Base-by-base conservation (phyloP, 2,797 vertebrate genomes). In the Melanotaenia boesemani region DNA sequence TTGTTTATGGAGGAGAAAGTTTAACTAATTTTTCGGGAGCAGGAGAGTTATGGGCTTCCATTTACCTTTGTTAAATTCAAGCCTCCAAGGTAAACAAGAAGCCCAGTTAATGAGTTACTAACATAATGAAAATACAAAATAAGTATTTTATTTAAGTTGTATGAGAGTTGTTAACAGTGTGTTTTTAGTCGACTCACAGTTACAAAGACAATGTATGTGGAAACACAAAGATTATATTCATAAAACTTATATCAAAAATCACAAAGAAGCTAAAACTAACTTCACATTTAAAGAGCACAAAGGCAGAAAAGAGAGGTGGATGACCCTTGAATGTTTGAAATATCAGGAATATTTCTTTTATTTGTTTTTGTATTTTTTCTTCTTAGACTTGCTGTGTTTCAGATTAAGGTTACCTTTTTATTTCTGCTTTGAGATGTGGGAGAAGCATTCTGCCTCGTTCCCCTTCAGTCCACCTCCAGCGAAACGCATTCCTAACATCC, bases 401-500 rank as follows among this genome's bases (percentile, higher is more conserved):
- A 15, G 10, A 44, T 36, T 20, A 57, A 16, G 34, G 54, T 58
- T 5, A 16, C 60, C 20, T 59, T 80, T 22, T 69, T 54, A 5
- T 69, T 41, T 61, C 50, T 48, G 54, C 76, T 32, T 0, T 62
- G 73, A 72, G 64, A 73, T 13, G 5, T 36, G 34, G 10, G 56
- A 54, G 74, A 24, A 62, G 76, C 66, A 73, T 61, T 67, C 77
- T 32, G 80, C 81, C 86, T 85, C 32, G 54, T 59, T 83, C 78
- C 55, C 72, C 20, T 63, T 84, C 79, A 54, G 85, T 82, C 85
- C 91, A 91, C 89, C 93, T 91, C 89, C 81, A 72, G 86, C 84
- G 58, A 84, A 87, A 87, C 74, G 63, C 87, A 93, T 92, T 93
- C 92, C 86, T 90, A 93, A 94, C 91, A 93, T 94, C 90, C 91